Conservation (phyloP, 2,113 vertebrate species). For the Bos javanicus region DNA sequence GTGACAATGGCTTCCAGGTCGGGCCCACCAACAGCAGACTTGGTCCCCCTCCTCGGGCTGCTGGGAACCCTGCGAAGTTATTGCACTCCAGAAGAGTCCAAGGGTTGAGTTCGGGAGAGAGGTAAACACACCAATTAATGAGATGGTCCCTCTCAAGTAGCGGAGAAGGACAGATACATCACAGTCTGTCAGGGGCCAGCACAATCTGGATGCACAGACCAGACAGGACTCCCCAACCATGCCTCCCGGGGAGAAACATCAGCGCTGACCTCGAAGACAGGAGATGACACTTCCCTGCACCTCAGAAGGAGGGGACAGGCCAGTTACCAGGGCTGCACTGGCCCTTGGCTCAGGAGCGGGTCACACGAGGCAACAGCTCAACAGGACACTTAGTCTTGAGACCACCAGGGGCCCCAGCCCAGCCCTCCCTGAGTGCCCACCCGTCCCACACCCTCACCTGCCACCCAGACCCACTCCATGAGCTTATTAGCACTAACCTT, state of each 20-base stretch:
- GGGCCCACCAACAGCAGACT: not conserved
- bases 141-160: not conserved
- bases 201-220: not conserved
- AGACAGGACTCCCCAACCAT: not conserved
- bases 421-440: not conserved
- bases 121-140: not conserved
- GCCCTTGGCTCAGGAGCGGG: not conserved
- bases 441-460: not conserved
- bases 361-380: not conserved
- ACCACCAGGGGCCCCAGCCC: not conserved
- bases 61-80: not conserved
- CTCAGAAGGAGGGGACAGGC: not conserved
- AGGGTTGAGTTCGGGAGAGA: not conserved
- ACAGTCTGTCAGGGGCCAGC: not conserved
- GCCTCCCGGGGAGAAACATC: not conserved
- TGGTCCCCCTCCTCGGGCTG: not conserved
- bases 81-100: not conserved
- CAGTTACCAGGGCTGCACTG: not conserved
- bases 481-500: not conserved
- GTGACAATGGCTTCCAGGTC: not conserved
- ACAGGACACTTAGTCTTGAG: not conserved
- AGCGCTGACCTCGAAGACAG: not conserved
- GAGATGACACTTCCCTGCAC: not conserved
- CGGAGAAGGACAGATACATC: not conserved
- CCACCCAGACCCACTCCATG: not conserved